phyloP scores from a whole-genome alignment of 1,140 invertebrate species.

The Zaprionus kolodkinae region DNA sequence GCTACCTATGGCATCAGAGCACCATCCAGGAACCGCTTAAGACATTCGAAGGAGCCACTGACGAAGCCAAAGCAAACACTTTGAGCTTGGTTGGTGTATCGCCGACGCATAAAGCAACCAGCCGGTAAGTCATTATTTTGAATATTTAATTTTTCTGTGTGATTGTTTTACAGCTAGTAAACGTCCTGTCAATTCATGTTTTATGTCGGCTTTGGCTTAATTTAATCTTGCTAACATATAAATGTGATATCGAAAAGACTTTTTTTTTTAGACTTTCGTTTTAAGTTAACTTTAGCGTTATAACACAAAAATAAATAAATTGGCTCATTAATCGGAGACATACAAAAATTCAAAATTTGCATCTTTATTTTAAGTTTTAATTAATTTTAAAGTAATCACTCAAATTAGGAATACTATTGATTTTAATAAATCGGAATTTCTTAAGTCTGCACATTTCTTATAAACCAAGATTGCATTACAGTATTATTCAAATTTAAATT shows the following conservation, averaged over 20 bases:
- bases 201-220: neutral
- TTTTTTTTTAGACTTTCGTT: neutral
- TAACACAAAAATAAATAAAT: neutral
- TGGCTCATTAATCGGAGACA: neutral
- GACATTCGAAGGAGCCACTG: constrained; percentile 38
- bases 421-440: too few relatives aligned
- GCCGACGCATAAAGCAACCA: constrained; percentile 61
- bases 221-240: neutral
- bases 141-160: constrained; percentile 9
- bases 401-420: too few relatives aligned
- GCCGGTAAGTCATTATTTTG: constrained; percentile 67
- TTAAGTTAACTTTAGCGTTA: neutral
- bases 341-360: neutral
- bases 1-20: constrained; percentile 85
- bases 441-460: neutral
- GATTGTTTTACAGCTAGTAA: constrained; percentile 4
- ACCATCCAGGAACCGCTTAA: constrained; percentile 84
- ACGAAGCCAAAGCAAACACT: constrained; percentile 46
- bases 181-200: neutral
- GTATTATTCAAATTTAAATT: too few relatives aligned
- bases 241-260: neutral
- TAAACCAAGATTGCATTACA: neutral
- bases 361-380: neutral
- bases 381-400: too few relatives aligned
- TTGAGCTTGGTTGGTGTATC: constrained; percentile 53